Evolutionary conservation across 2,797 vertebrate species (phyloP).

Genomic region (Oophaga sylvatica): DNA sequence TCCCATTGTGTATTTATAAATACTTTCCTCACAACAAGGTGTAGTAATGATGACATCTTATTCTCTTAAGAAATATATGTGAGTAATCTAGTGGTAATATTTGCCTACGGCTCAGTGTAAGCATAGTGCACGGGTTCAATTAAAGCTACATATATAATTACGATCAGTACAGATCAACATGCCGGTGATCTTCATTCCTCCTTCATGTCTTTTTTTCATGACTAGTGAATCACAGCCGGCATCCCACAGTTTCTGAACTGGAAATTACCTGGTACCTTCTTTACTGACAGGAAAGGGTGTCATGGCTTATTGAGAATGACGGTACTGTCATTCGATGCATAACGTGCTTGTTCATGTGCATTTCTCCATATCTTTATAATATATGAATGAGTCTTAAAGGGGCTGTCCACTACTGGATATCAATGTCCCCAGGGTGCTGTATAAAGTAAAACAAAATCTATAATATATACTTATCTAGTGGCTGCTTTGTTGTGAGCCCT

Average conservation of each 20-base stretch:
- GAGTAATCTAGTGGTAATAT: background rate
- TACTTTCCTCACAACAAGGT: background rate
- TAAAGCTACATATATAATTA: background rate
- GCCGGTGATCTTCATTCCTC: background rate
- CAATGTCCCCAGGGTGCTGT: too few relatives aligned
- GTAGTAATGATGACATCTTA: background rate
- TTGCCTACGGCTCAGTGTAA: background rate
- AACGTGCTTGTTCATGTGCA: background rate
- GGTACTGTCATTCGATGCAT: too few relatives aligned
- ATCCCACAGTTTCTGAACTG: background rate
- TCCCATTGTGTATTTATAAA: background rate
- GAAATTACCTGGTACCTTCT: slow-evolving; percentile 29
- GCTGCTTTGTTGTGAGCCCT: too few relatives aligned
- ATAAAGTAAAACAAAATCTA: too few relatives aligned
- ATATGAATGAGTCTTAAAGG: background rate
- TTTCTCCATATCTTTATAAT: background rate
- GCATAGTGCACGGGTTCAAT: background rate
- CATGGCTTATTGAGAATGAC: background rate
- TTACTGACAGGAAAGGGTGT: background rate
- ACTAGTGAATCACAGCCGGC: slow-evolving; percentile 13
- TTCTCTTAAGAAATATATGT: background rate
- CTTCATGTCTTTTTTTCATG: slow-evolving; percentile 23
- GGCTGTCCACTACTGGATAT: too few relatives aligned
- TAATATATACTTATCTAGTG: too few relatives aligned
- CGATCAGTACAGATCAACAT: background rate